Evolutionary conservation across 2,888 invertebrate genomes (phyloP).

Genomic region (Agrotis puta): DNA sequence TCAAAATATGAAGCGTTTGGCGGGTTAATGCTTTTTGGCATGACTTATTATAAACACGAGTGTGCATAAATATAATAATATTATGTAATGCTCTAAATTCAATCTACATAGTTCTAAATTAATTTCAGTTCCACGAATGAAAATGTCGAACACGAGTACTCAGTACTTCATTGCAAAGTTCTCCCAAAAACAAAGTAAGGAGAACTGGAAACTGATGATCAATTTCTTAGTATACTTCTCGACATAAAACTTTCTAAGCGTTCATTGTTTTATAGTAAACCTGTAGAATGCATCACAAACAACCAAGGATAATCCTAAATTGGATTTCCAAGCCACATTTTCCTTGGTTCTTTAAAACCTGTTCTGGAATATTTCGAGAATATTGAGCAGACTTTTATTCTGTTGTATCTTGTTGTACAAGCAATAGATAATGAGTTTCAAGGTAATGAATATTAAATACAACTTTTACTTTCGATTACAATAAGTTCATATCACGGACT

Average conservation of each 20-base stretch:
- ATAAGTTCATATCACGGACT: background rate
- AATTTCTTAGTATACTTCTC: background rate
- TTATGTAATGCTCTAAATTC: too few relatives aligned
- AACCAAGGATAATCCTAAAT: constrained; percentile 18
- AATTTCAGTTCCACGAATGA: constrained; percentile 1
- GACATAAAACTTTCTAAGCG: background rate
- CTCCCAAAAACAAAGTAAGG: background rate
- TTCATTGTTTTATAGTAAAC: background rate
- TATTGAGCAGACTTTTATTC: background rate
- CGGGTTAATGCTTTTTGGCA: too few relatives aligned
- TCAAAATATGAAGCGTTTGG: too few relatives aligned
- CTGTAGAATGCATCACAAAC: constrained; percentile 11
- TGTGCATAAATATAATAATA: too few relatives aligned
- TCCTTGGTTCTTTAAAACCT: background rate
- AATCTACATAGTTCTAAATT: too few relatives aligned
- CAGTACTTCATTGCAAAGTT: background rate
- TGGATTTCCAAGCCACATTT: constrained; percentile 1
- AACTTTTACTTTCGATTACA: background rate
- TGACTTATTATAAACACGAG: too few relatives aligned
- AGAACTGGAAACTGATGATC: background rate
- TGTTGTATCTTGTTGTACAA: background rate
- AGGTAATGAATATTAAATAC: background rate
- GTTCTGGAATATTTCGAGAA: constrained; percentile 1
- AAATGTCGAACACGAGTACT: background rate
- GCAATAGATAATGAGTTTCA: background rate